phyloP scores from a whole-genome alignment of 2,888 invertebrate genomes.

The Drosophila koepferae region DNA sequence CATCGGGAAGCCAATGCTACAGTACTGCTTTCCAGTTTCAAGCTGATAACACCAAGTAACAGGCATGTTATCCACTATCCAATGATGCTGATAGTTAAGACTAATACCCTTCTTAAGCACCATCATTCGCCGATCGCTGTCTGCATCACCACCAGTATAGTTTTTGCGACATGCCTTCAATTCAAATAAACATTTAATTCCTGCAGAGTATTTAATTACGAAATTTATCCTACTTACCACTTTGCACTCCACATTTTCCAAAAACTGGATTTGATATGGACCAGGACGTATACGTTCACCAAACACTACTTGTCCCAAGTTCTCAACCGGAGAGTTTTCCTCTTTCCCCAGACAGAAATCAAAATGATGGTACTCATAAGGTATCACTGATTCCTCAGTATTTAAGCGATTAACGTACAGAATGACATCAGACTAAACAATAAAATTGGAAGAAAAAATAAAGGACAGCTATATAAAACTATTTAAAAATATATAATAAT shows the following conservation, averaged over 20 bases:
- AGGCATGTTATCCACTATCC: slow-evolving; percentile 99
- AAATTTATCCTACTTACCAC: slow-evolving; percentile 75
- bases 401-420: slow-evolving; percentile 98
- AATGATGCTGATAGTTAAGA: slow-evolving; percentile 99
- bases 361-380: slow-evolving; percentile 99
- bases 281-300: slow-evolving; percentile 99
- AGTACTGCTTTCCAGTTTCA: slow-evolving; percentile 92
- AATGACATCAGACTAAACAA: slow-evolving; percentile 91
- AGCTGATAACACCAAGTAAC: slow-evolving; percentile 97
- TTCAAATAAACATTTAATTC: neutral
- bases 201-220: neutral
- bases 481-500: neutral
- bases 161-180: slow-evolving; percentile 87
- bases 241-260: slow-evolving; percentile 89
- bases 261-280: slow-evolving; percentile 94
- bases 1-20: slow-evolving; percentile 98
- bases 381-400: slow-evolving; percentile 98
- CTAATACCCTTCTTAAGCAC: slow-evolving; percentile 96
- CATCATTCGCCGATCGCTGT: slow-evolving; percentile 90
- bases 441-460: neutral
- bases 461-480: neutral
- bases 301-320: slow-evolving; percentile 99
- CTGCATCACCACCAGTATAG: slow-evolving; percentile 89
- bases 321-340: slow-evolving; percentile 96
- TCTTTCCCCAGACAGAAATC: slow-evolving; percentile 95